Conservation (phyloP, 2,888 invertebrate species). For the Stratiomys singularior region DNA sequence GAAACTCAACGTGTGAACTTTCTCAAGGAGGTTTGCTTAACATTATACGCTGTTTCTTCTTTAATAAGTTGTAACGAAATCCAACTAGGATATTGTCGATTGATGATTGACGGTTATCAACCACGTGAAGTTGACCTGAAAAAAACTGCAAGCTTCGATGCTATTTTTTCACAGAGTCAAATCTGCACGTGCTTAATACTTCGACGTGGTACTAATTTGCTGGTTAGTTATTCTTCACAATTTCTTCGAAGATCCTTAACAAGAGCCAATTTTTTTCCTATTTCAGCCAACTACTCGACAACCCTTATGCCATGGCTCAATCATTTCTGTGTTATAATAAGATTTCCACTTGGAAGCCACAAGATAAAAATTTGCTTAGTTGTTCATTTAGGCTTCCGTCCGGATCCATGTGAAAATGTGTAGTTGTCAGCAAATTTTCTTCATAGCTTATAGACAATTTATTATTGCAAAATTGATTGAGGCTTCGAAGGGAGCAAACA, state of each 20-base stretch:
- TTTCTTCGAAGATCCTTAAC: background rate
- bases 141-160: too few species aligned
- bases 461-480: conserved; percentile 31
- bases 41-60: too few species aligned
- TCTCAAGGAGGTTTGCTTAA: too few species aligned
- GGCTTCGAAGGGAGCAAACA: conserved; percentile 11
- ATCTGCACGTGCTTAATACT: too few species aligned
- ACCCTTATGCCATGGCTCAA: conserved; percentile 20
- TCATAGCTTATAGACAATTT: conserved; percentile 13
- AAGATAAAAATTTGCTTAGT: conserved; percentile 18
- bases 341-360: conserved; percentile 16
- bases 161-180: too few species aligned
- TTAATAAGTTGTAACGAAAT: too few species aligned
- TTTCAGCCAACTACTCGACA: background rate
- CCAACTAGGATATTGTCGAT: too few species aligned
- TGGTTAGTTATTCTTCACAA: too few species aligned
- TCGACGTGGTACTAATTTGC: too few species aligned
- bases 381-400: background rate
- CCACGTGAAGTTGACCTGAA: too few species aligned
- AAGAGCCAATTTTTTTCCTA: background rate
- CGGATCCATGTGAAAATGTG: conserved; percentile 17
- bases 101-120: too few species aligned
- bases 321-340: background rate
- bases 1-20: too few species aligned
- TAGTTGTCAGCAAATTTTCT: conserved; percentile 25